Evolutionary conservation across 2,888 invertebrate species (phyloP), one percentile per base, ranked within the genome.

Genomic region (Lasioglossum leucozonium): DNA sequence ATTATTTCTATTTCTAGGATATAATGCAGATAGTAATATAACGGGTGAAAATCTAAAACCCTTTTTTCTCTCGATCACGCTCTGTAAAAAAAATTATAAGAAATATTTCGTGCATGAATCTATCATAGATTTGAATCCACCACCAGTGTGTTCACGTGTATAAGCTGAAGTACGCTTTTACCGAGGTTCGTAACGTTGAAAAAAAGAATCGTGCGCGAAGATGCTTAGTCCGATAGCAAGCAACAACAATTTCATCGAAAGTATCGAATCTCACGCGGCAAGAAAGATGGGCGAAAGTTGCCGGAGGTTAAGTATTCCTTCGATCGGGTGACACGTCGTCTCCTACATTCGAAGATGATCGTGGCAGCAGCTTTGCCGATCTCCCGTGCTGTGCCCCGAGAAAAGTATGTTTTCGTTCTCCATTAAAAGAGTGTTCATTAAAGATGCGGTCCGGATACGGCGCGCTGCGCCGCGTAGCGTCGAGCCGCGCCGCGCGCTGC

Each of bases 211-310:
- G 26, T 58, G 26, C 26, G 3, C 13, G 26, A 58, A 58, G 58
- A 26, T 58, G 0, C 58, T 0, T 4, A 1, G 13, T 11, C 26
- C 58, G 26, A 58, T 58, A 26, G 16, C 26, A 26, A 26, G n/a
- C 26, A 26, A 26, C 58, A 5, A 26, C 26, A 58, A 26, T 58
- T 78, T 55, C 67, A n/a, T 51, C 40, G 67, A 67, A 78, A 81
- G 55, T 51, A 78, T 26, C 73, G 40, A n/a, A 67, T 80, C 42
- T 34, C 65, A 62, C 47, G 55, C 30, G 37, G 42, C 55, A 81
- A 81, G 81, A 81, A 67, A 55, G 78, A 81, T 81, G 73, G 78
- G 72, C 47, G 65, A 81, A 81, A 82, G 75, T 81, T 16, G 75
- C 16, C 30, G 5, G 47, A 13, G 51, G 30, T 81, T 75, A 62